Evolutionary conservation across 2,113 vertebrate species (phyloP).

Genomic region (Colius striatus): DNA sequence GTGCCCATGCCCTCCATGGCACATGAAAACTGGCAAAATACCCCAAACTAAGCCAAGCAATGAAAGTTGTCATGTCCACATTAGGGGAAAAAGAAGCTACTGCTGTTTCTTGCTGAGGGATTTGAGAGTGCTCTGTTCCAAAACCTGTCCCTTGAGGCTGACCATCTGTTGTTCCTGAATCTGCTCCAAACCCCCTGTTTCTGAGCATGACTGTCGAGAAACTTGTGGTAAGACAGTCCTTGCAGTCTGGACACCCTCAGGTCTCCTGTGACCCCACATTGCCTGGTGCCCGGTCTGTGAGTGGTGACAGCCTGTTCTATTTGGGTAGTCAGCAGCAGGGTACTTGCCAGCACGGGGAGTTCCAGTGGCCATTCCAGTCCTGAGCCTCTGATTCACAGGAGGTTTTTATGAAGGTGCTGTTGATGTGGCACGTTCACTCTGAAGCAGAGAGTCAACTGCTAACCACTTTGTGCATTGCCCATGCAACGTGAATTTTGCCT

Average conservation of each 20-base stretch:
- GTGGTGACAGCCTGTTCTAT: background rate
- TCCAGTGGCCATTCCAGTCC: background rate
- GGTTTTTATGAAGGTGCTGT: background rate
- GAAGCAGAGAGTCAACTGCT: background rate
- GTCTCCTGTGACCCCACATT: background rate
- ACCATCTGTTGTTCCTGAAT: conserved; percentile 34
- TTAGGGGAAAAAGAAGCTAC: background rate
- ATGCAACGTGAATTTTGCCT: background rate
- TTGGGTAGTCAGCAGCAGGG: background rate
- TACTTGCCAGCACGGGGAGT: background rate
- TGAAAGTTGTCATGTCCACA: background rate
- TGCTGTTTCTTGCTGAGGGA: background rate
- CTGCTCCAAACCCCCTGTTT: conserved; percentile 10
- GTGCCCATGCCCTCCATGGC: background rate
- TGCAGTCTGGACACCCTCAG: background rate
- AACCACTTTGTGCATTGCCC: background rate
- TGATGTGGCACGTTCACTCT: background rate
- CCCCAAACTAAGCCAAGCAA: background rate
- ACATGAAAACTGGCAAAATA: background rate
- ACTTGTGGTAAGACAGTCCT: background rate
- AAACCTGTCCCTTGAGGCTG: conserved; percentile 12
- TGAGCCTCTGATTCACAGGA: background rate
- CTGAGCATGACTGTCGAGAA: background rate
- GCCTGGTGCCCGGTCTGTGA: background rate
- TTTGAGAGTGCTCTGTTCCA: background rate